Evolutionary conservation across 2,888 invertebrate species (phyloP).

Genomic region (Hipparchia sbordonii): DNA sequence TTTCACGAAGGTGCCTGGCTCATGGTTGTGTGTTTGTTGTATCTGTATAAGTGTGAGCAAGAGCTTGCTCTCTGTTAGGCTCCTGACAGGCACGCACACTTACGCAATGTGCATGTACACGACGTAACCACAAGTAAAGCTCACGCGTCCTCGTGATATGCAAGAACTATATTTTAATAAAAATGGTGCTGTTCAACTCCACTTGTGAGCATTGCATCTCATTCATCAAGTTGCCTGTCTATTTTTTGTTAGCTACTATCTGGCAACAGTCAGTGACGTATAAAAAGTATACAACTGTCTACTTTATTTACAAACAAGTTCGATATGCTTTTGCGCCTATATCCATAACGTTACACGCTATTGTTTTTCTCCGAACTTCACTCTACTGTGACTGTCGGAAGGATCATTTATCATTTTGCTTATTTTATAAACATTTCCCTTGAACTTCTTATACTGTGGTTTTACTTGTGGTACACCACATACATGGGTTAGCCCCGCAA

Average conservation of each 20-base stretch:
- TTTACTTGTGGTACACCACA: no score
- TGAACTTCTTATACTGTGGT: no score
- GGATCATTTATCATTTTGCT: not conserved
- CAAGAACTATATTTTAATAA: no score
- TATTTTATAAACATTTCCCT: not conserved
- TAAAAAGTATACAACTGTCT: not conserved
- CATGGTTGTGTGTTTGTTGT: no score
- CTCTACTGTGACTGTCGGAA: not conserved
- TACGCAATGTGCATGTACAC: no score
- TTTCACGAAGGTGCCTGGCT: no score
- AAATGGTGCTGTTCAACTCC: not conserved
- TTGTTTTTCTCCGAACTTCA: slow-evolving; percentile 5
- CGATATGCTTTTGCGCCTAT: not conserved
- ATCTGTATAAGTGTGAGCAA: no score
- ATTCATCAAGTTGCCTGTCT: not conserved
- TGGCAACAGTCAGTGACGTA: not conserved
- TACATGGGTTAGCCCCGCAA: no score
- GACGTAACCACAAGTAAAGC: no score
- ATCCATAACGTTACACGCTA: not conserved
- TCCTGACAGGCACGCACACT: no score
- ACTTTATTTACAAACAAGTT: slow-evolving; percentile 5
- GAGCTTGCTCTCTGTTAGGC: no score
- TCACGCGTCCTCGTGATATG: no score
- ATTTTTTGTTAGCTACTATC: not conserved
- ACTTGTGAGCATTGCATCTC: not conserved